Evolutionary conservation across 2,888 invertebrate genomes (phyloP), one percentile per base, ranked within the genome.

Genomic region (Hydraecia micacea): DNA sequence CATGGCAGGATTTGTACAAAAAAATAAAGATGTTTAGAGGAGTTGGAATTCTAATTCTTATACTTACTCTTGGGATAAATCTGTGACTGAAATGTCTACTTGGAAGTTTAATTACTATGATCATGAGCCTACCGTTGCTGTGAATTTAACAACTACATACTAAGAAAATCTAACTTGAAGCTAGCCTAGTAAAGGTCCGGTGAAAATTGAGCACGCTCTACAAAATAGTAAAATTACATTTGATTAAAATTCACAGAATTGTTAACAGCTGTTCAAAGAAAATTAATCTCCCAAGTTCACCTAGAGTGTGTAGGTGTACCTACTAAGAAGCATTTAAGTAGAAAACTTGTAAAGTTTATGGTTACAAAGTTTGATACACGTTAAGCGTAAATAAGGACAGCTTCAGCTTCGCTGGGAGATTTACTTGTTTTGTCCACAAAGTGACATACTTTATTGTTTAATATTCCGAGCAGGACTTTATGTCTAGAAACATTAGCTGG

Each of bases 311-410:
- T 58, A n/a, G n/a, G n/a, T n/a, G n/a, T n/a, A n/a, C n/a, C n/a
- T n/a, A 62, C 42, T 58, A 76, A 82, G 67, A 78, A 80, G 73
- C 32, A 58, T 80, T 84, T 82, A 80, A 83, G 78, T 75, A 77
- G 63, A 80, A 84, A 88, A 88, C 69, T 89, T 89, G 32, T 81
- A 77, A 84, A 85, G 49, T 83, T 83, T 69, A 60, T 70, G 75
- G 70, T 71, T 67, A 11, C 11, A 49, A 89, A 85, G 80, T 88
- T 88, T 76, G n/a, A 63, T 74, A 81, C 79, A 77, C 68, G 79
- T 72, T 79, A 70, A 78, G 81, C 71, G 46, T 87, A 72, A 76
- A 74, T 68, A 70, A 49, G 39, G 77, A 83, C 60, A 67, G 66
- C 28, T 36, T 75, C 60, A 62, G 69, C 32, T 49, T 70, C n/a